Conservation (phyloP, 2,888 invertebrate genomes). For the Cyaniris semiargus region DNA sequence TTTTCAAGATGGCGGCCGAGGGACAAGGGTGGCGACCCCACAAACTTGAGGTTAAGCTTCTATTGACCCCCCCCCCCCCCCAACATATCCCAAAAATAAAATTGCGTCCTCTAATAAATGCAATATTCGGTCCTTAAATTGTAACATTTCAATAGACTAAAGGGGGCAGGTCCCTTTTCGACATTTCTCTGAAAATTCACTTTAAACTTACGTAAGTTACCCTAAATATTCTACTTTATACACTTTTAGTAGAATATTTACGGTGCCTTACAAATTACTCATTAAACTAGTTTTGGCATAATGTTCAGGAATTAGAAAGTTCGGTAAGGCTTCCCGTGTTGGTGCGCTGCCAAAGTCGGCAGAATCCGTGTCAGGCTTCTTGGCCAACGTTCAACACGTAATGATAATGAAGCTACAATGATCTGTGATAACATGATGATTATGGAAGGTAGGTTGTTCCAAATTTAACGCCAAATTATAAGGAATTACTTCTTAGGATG, state of each 20-base stretch:
- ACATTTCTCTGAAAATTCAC: no score
- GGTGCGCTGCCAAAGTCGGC: conserved; percentile 9
- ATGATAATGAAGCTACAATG: conserved; percentile 6
- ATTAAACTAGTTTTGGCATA: conserved; percentile 16
- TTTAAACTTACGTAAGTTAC: no score
- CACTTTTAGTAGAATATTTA: neutral
- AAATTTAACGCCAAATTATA: neutral
- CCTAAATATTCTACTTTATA: no score
- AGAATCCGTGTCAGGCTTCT: conserved; percentile 10
- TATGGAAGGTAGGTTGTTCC: neutral
- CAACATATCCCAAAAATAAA: no score
- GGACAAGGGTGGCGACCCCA: no score
- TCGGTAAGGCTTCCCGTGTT: conserved; percentile 6
- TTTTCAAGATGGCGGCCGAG: no score
- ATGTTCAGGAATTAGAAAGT: conserved; percentile 18
- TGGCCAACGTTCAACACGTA: neutral
- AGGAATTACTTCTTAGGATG: neutral
- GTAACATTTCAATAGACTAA: no score
- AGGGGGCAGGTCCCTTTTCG: no score
- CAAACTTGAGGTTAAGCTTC: no score
- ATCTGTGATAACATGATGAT: conserved; percentile 3
- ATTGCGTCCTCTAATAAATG: no score
- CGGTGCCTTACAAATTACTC: neutral
- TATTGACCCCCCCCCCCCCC: no score
- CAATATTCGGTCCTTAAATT: no score